phyloP scores from a whole-genome alignment of 1,140 invertebrate species.

The Drosophila aff. region DNA sequence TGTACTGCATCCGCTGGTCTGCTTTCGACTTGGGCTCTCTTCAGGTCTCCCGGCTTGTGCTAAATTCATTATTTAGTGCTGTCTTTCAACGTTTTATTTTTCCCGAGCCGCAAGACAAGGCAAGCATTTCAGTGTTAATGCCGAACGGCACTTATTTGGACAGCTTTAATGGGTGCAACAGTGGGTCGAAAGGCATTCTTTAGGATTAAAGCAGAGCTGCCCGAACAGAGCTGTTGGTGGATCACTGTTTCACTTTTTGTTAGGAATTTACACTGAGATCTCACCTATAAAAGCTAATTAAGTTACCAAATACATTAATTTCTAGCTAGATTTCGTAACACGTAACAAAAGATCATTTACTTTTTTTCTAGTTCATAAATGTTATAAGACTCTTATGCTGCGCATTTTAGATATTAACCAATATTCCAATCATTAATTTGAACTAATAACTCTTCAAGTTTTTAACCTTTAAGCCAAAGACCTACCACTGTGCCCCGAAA shows the following conservation, averaged over 20 bases:
- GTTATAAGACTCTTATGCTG: background rate
- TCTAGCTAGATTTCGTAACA: background rate
- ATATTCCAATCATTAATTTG: slow-evolving; percentile 19
- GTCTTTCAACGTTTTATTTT: slow-evolving; percentile 40
- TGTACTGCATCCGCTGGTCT: slow-evolving; percentile 40
- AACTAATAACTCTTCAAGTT: slow-evolving; percentile 5
- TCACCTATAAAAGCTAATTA: background rate
- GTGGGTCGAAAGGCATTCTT: slow-evolving; percentile 28
- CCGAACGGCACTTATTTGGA: slow-evolving; percentile 62
- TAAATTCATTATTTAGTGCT: slow-evolving; percentile 45
- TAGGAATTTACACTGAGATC: background rate
- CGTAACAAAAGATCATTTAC: background rate
- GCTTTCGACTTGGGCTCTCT: slow-evolving; percentile 47
- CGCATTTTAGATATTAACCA: background rate
- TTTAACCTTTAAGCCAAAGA: slow-evolving; percentile 28
- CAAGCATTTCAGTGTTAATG: slow-evolving; percentile 67
- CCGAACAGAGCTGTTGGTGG: background rate
- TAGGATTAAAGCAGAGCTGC: background rate
- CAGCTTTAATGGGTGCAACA: slow-evolving; percentile 49
- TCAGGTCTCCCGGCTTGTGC: slow-evolving; percentile 48
- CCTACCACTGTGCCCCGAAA: slow-evolving; percentile 38
- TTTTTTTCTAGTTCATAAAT: background rate
- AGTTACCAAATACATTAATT: background rate
- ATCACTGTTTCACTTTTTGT: no score
- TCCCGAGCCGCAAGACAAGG: slow-evolving; percentile 22